phyloP scores from a whole-genome alignment of 1,140 invertebrate species.

The Panagrolaimus sp. region DNA sequence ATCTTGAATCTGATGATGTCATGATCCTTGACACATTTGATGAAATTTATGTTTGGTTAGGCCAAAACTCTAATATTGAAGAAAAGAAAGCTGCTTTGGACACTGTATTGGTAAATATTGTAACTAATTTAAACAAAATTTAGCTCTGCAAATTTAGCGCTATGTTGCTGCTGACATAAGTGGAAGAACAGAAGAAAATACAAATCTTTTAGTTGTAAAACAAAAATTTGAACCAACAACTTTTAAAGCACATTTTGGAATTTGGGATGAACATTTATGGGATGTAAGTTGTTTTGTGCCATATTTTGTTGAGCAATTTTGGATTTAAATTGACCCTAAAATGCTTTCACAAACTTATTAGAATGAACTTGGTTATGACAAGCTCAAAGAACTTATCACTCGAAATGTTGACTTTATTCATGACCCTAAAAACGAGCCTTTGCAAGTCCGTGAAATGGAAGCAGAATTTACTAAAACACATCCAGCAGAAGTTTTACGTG shows the following conservation, averaged over 20 bases:
- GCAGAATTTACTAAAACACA: neutral
- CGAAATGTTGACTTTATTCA: neutral
- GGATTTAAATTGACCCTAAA: no score
- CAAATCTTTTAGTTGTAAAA: neutral
- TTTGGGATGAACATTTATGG: conserved; percentile 3
- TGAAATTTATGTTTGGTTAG: conserved; percentile 3
- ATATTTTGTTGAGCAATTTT: no score
- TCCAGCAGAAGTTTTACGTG: neutral
- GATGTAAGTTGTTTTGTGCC: neutral
- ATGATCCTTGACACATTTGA: conserved; percentile 4
- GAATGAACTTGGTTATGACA: neutral
- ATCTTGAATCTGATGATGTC: conserved; percentile 5
- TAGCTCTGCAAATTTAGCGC: no score
- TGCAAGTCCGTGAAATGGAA: neutral
- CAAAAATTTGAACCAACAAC: neutral
- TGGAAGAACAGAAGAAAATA: neutral
- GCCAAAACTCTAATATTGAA: neutral
- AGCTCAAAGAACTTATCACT: neutral
- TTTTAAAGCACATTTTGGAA: neutral
- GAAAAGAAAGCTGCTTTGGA: neutral
- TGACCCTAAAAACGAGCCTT: neutral
- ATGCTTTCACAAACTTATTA: no score
- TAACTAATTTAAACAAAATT: no score
- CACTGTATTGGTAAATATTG: neutral
- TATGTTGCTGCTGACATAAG: neutral